Base-by-base conservation (phyloP, 2,888 invertebrate genomes). In the Exephanes ischioxanthus region DNA sequence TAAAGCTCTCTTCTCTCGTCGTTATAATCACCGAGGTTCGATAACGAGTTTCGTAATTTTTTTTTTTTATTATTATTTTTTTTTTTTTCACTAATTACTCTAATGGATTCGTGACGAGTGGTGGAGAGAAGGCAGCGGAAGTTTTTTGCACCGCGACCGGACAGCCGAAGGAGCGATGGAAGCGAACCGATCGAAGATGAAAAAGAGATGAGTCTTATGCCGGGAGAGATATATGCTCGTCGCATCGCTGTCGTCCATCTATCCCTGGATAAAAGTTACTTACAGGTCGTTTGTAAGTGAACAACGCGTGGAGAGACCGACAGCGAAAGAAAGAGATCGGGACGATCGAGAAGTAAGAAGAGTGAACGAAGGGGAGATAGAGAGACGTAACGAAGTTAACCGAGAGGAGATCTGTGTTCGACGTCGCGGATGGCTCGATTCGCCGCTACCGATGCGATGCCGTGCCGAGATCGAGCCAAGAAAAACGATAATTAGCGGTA, bases 401-500 rank as follows among this genome's bases (percentile, higher is more conserved):
- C 55, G 73, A 75, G 80, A 73, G 70, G 67, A 76, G 80, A 85
- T 70, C 80, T 81, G 72, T 83, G 75, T 85, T 85, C 79, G 63
- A 78, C 86, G 85, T 87, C 87, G 81, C 86, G 81, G 80, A 83
- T 81, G 76, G 77, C 76, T 80, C 80, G 84, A 75, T 73, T 55
- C 33, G 33, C 30, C 30, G 37, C 80, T 77, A 76, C 77, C 77
- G 77, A 77, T 76, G 41, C 73, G 75, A 76, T 76, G 73, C 73
- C 53, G 63, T 77, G 80, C 26, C 63, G 63, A 83, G 77, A 63
- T 63, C 61, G 33, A 67, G 84, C 63, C 45, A 58, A 80, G 76
- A 90, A 90, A 91, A 91, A 91, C 80, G 85, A 84, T 89, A 91
- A 91, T 91, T 91, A 91, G 88, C 88, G 89, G 88, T 88, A 86